Conservation (phyloP, 2,113 vertebrate species). For the Pogonocichla stellata region DNA sequence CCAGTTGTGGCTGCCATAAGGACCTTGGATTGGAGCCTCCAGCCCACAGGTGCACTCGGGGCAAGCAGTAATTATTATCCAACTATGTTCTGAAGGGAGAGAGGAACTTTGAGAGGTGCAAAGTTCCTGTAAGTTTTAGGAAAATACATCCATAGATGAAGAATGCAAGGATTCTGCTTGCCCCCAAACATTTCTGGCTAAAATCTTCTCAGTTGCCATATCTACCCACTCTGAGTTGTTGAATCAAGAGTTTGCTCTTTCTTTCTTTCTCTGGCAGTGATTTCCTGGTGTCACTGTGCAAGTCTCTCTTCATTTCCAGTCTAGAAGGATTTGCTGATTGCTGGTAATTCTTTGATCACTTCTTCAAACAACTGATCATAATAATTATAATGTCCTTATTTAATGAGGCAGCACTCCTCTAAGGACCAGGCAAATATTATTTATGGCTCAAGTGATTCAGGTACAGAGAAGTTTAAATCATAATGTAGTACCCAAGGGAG, state of each 20-base stretch:
- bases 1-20: rapidly evolving
- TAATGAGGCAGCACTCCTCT: slow-evolving; percentile 15
- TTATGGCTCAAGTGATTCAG: slow-evolving; percentile 36
- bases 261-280: neutral
- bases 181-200: neutral
- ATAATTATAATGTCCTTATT: slow-evolving; percentile 12
- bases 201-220: neutral
- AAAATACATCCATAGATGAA: neutral
- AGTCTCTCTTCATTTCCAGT: neutral
- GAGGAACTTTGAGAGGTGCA: neutral
- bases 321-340: slow-evolving; percentile 7
- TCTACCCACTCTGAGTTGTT: neutral
- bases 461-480: slow-evolving; percentile 39
- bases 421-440: slow-evolving; percentile 33
- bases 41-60: neutral
- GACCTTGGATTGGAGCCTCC: neutral
- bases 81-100: neutral
- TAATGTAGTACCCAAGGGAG: neutral
- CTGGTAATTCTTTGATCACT: slow-evolving; percentile 30
- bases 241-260: neutral
- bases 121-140: neutral
- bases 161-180: neutral
- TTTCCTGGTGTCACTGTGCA: neutral
- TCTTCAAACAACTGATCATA: slow-evolving; percentile 16
- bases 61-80: neutral